Evolutionary conservation across 2,888 invertebrate genomes (phyloP).

Genomic region (Eristalis tenax): DNA sequence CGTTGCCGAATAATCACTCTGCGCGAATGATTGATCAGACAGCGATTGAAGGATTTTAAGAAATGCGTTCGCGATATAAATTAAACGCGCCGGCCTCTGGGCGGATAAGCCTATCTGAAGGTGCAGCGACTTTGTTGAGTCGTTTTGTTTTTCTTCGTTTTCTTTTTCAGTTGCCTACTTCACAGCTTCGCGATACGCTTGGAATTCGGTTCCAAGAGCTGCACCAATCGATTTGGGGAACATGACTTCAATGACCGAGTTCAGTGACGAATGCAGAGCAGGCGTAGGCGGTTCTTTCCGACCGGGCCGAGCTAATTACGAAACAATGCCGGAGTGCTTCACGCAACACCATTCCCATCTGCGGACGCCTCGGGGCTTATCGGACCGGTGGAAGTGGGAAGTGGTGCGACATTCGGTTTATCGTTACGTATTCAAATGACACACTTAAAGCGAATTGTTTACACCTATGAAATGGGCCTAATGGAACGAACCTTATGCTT

Average conservation of each 20-base stretch:
- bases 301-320: constrained; percentile 19
- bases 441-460: constrained; percentile 32
- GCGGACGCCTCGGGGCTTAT: background rate
- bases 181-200: background rate
- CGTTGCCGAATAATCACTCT: constrained; percentile 71
- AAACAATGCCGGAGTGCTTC: constrained; percentile 5
- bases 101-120: constrained; percentile 50
- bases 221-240: constrained; percentile 10
- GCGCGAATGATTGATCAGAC: constrained; percentile 71
- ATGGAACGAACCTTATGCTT: constrained; percentile 23
- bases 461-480: constrained; percentile 38
- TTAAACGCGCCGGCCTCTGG: constrained; percentile 66
- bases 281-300: constrained; percentile 53
- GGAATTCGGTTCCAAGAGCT: constrained; percentile 33
- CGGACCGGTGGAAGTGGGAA: background rate
- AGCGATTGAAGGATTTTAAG: constrained; percentile 72
- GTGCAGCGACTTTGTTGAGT: constrained; percentile 15
- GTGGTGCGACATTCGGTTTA: constrained; percentile 5
- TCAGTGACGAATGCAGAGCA: background rate
- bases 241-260: constrained; percentile 33
- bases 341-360: constrained; percentile 13
- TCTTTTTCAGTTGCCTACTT: background rate
- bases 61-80: constrained; percentile 70
- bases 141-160: background rate
- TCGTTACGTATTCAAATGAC: constrained; percentile 47